These are phyloP conservation scores for Vanacampus margaritifer DNA, from an alignment of 2,113 vertebrate genomes.

Conservation along the genomic window DNA sequence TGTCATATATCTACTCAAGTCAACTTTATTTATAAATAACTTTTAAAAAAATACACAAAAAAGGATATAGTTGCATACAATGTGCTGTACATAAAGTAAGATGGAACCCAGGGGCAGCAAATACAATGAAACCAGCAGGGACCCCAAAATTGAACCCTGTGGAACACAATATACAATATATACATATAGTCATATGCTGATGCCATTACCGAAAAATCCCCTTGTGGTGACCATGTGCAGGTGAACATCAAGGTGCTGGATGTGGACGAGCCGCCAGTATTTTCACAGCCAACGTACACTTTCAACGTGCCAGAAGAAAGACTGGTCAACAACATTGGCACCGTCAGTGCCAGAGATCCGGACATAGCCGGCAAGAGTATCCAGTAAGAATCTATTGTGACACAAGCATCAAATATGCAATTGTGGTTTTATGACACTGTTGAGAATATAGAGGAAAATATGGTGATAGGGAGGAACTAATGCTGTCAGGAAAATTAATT, in stretches of 20 bases:
- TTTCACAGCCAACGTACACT: slow-evolving; percentile 71
- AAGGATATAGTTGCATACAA: no score
- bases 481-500: background rate
- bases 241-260: slow-evolving; percentile 79
- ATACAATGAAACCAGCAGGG: no score
- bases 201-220: background rate
- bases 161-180: background rate
- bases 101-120: no score
- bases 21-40: no score
- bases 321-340: slow-evolving; percentile 65
- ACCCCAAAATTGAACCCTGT: no score
- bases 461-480: background rate
- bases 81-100: no score
- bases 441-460: background rate
- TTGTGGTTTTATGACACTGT: background rate
- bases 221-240: background rate
- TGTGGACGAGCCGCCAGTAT: slow-evolving; percentile 87
- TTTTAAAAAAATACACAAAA: no score
- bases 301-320: slow-evolving; percentile 79
- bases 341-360: slow-evolving; percentile 77
- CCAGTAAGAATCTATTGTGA: slow-evolving; percentile 59
- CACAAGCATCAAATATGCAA: background rate
- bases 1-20: no score
- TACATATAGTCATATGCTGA: background rate
- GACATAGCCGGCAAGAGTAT: slow-evolving; percentile 74